Evolutionary conservation across 2,888 invertebrate genomes (phyloP), one percentile per base, ranked within the genome.

Genomic region (Tetramorium bicarinatum): DNA sequence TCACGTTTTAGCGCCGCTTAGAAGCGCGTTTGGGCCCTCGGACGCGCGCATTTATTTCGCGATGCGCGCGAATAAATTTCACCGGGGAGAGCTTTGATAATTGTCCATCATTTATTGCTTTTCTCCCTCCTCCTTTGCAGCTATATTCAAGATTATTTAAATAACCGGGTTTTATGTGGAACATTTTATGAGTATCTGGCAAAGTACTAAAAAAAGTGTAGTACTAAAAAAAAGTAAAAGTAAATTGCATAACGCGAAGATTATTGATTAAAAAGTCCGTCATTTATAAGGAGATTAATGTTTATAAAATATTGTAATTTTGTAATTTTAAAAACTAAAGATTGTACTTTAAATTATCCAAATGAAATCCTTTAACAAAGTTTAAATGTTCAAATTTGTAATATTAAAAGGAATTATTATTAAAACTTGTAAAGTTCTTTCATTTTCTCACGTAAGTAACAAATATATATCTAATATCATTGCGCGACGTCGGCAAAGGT

Each of bases 51-150:
- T 88, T 89, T 86, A 67, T 89, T 90, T 88, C 87, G 76, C 85
- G 84, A 86, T 84, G 84, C 85, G 56, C 89, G 82, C 87, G 89
- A 90, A 90, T 90, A 90, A 90, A 90, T 90, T 87, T 87, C 80
- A 71, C 6, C 72, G 80, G 72, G 74, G 72, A 3, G 82, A 76
- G 71, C 11, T 84, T 74, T 85, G 85, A 87, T 89, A 84, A 90
- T 88, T 85, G 64, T 72, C 54, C 54, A 3, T 74, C 47, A 4
- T 75, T 34, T 21, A 13, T 2, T 7, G 21, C 44, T 25, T 41
- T n/a, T 21, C 21, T 3, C 47, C 6, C 2, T 8, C 3, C 3
- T 34, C 15, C 21, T 9, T 7, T 21, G 7, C 25, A n/a, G 29
- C 9, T 44, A 38, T 18, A n/a, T 47, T 18, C 7, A 38, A 34